Conservation (phyloP, 1,140 invertebrate species). For the Drosophila jambulina region DNA sequence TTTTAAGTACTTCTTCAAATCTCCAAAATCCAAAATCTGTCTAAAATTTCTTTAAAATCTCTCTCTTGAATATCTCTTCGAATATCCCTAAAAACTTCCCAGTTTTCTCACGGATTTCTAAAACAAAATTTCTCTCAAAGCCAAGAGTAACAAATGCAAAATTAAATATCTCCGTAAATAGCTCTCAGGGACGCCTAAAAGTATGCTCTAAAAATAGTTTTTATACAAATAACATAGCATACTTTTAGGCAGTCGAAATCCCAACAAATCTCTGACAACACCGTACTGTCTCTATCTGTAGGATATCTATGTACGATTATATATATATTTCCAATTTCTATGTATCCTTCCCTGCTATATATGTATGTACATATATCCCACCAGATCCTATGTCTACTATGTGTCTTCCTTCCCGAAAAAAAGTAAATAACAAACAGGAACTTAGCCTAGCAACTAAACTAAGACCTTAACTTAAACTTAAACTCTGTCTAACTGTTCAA, state of each 20-base stretch:
- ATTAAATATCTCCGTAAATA: too few species aligned
- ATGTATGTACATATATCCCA: conserved; percentile 1
- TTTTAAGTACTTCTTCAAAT: neutral
- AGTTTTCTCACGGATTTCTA: too few species aligned
- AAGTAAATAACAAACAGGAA: neutral
- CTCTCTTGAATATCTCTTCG: neutral
- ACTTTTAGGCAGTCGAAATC: neutral
- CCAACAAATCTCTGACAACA: neutral
- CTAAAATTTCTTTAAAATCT: neutral
- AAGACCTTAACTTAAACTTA: conserved; percentile 27
- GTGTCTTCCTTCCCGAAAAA: neutral
- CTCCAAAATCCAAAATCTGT: neutral
- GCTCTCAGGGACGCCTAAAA: too few species aligned
- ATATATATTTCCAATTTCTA: conserved; percentile 9
- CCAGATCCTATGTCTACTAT: conserved; percentile 16
- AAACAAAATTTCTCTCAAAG: too few species aligned
- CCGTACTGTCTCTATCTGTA: conserved; percentile 9
- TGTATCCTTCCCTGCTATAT: conserved; percentile 14
- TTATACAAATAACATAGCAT: too few species aligned
- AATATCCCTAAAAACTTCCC: neutral
- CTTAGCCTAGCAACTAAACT: conserved; percentile 40
- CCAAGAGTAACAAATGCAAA: too few species aligned
- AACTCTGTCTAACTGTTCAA: conserved; percentile 35
- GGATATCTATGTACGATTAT: conserved; percentile 16
- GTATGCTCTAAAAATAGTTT: too few species aligned